Evolutionary conservation across 1,140 invertebrate species (phyloP).

Genomic region (Anastrepha ludens): DNA sequence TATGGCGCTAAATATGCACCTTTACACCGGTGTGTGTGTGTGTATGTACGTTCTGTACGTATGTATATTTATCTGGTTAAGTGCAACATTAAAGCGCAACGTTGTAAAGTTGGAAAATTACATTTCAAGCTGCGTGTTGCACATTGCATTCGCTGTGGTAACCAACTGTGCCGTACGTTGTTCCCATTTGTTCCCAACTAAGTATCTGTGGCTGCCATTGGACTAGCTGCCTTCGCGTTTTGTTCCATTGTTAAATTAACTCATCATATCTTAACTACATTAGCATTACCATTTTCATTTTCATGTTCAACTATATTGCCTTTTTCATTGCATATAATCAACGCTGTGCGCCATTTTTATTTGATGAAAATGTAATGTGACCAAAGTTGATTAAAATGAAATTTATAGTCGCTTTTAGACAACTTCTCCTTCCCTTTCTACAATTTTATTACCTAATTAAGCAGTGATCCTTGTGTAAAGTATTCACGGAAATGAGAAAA

Average conservation of each 20-base stretch:
- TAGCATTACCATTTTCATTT: conserved; percentile 34
- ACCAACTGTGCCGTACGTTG: conserved; percentile 33
- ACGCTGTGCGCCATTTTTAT: too few species aligned
- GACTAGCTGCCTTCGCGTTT: background rate
- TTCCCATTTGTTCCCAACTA: conserved; percentile 28
- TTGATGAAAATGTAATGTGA: too few species aligned
- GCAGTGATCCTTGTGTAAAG: too few species aligned
- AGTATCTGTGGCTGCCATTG: background rate
- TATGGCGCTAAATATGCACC: conserved; percentile 15
- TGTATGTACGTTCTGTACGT: background rate
- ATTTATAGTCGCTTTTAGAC: too few species aligned
- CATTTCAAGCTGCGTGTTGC: conserved; percentile 43
- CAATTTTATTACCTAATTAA: too few species aligned
- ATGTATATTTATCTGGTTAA: background rate
- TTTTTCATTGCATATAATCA: too few species aligned
- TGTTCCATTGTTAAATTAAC: conserved; percentile 21
- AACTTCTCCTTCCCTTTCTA: too few species aligned
- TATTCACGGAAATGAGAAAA: too few species aligned
- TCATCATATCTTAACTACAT: conserved; percentile 27
- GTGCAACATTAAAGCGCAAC: conserved; percentile 36
- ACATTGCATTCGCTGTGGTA: conserved; percentile 26
- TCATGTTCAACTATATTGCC: too few species aligned
- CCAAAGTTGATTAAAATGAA: too few species aligned
- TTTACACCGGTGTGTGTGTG: background rate
- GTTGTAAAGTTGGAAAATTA: conserved; percentile 44